Evolutionary conservation across 2,113 vertebrate species (phyloP), one percentile per base, ranked within the genome.

Genomic region (Antigone vipio): DNA sequence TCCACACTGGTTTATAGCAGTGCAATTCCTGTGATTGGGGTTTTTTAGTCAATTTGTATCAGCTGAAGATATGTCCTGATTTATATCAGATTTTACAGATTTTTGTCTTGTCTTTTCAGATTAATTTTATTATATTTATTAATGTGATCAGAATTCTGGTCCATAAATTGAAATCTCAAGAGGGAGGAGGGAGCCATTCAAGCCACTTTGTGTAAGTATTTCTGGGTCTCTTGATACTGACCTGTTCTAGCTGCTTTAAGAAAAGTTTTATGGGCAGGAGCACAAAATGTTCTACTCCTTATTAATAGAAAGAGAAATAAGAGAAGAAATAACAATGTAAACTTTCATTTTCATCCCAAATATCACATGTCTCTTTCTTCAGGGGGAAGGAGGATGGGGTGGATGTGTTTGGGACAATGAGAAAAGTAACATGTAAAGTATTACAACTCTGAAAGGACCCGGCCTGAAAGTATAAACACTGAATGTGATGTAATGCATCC

Each of bases 41-140:
- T 40, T 64, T 93, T 85, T 52, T n/a, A 40, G 6, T 67, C 77
- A 15, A 15, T 89, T 81, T 84, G 8, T 56, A 16, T 18, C 63
- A 76, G 2, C 27, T 40, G 23, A 45, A 67, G 15, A 12, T 6
- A 10, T 4, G 3, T 24, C 10, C 12, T 58, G 22, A 42, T 22
- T 58, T 64, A 14, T 1, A 15, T 27, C 52, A 53, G 52, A 27
- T 53, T 85, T 78, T 27, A 82, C 18, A 53, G 30, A 11, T 56
- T 40, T 44, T 45, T 73, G 1, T 79, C 2, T 74, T 89, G 53
- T 55, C 47, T 35, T 87, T 79, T 26, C 95, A 98, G 98, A 90
- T 98, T 44, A 98, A 98, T 93, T 97, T 98, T 59, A 9, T 97
- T 64, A 98, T 98, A 96, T 98, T 98, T 95, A 84, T 98, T 58